phyloP scores from a whole-genome alignment of 2,888 invertebrate species.

The Bruchidius siliquastri region DNA sequence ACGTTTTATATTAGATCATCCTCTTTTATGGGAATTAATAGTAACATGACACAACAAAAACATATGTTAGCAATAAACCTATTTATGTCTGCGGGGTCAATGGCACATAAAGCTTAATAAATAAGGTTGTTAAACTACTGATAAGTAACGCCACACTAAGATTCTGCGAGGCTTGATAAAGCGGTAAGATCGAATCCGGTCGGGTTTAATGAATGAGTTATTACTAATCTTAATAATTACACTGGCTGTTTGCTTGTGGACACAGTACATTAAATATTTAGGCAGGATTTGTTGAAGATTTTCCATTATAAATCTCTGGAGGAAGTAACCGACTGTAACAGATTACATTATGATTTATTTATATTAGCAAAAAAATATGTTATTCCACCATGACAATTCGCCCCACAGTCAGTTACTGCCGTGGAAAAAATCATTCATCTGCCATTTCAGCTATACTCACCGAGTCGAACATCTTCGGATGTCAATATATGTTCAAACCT shows the following conservation, averaged over 20 bases:
- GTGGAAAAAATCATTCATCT: too few species aligned
- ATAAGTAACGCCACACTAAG: not conserved
- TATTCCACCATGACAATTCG: too few species aligned
- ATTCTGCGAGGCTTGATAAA: not conserved
- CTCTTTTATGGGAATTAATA: too few species aligned
- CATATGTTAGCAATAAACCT: not conserved
- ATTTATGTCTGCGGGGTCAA: not conserved
- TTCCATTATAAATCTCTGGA: not conserved
- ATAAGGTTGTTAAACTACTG: not conserved
- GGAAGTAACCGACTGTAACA: not conserved
- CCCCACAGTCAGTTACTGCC: too few species aligned
- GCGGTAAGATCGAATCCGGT: not conserved
- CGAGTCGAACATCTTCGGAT: too few species aligned
- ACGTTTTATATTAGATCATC: too few species aligned
- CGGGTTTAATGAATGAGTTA: not conserved
- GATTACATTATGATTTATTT: too few species aligned
- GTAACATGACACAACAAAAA: too few species aligned
- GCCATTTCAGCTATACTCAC: too few species aligned
- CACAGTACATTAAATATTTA: not conserved
- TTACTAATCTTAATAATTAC: not conserved
- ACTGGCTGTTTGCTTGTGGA: not conserved
- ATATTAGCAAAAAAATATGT: too few species aligned
- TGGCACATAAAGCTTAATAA: not conserved
- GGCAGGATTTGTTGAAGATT: not conserved
- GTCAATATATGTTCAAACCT: too few species aligned